These are phyloP conservation scores for Albula glossodonta DNA, from an alignment of 2,113 vertebrate genomes.

Conservation along the genomic window DNA sequence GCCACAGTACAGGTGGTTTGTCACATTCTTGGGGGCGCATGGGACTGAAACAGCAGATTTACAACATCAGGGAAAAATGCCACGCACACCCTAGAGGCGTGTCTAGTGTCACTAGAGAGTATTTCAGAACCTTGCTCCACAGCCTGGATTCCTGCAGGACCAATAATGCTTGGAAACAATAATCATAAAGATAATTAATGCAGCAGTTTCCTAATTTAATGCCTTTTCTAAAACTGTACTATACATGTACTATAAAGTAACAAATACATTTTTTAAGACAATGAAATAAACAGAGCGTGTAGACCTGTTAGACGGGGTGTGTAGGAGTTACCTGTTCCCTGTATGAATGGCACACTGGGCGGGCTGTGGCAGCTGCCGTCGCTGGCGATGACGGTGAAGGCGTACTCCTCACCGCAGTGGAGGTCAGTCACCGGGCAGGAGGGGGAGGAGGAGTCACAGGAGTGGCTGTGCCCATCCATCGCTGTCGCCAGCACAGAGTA, in stretches of 20 bases:
- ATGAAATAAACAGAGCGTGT: too few relatives aligned
- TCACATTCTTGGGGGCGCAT: neutral
- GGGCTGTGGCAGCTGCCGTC: constrained; percentile 56
- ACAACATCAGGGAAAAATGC: neutral
- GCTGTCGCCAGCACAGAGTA: constrained; percentile 46
- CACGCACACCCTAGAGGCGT: too few relatives aligned
- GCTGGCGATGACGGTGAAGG: constrained; percentile 46
- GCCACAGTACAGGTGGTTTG: constrained; percentile 39
- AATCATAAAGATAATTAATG: too few relatives aligned
- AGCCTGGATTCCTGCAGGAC: too few relatives aligned
- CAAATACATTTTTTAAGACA: too few relatives aligned
- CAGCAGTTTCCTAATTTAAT: too few relatives aligned
- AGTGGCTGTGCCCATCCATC: constrained; percentile 17
- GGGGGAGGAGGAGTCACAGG: constrained; percentile 47
- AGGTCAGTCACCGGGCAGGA: constrained; percentile 56
- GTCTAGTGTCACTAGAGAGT: too few relatives aligned
- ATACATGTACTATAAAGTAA: too few relatives aligned
- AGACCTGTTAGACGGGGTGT: too few relatives aligned
- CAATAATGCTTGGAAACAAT: too few relatives aligned
- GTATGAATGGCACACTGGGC: constrained; percentile 42
- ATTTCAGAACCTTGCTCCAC: too few relatives aligned
- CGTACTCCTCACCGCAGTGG: constrained; percentile 50
- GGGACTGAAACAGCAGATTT: constrained; percentile 11
- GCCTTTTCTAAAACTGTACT: too few relatives aligned
- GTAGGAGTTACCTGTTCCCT: constrained; percentile 53